Base-by-base conservation (phyloP, 2,797 vertebrate genomes). In the Otus scops region DNA sequence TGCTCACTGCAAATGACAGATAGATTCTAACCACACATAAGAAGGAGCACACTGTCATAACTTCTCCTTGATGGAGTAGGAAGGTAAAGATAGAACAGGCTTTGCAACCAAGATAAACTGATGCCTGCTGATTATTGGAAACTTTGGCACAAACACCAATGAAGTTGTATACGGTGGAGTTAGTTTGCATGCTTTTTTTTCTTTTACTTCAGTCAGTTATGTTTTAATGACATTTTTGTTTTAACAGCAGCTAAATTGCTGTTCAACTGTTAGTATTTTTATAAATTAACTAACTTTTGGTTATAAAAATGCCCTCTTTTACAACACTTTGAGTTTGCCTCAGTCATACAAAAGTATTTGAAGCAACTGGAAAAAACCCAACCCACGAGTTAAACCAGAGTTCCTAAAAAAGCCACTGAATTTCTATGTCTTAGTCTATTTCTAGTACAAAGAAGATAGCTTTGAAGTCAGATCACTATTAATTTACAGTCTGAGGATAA, bases 381-480 rank as follows among this genome's bases (percentile, higher is more conserved):
- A 64, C 16, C 19, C 32, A 39, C 0, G 5, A 82, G 36, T 75
- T 85, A 88, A 89, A 88, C 24, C 10, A 82, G 23, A 91, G 26
- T 10, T 80, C 15, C 53, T 85, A 74, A 89, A 86, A 79, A 68
- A 69, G 18, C 39, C 43, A 86, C n/a, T 70, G 6, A 48, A 73
- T 82, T 95, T 88, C 41, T 88, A 86, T 28, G 89, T 39, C 36
- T 48, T 75, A 61, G 34, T 84, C 45, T 80, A 67, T 70, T 84
- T 88, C 43, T 41, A 93, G 53, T 48, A 90, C 32, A 79, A 88
- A 87, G 73, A 77, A 73, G 73, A 78, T 9, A 65, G 50, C 41
- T 92, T 91, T 94, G 51, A 87, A 91, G 43, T 77, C 73, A 88
- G 65, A 87, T 75, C 53, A 54, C 79, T 65, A 82, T 60, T 83